phyloP scores from a whole-genome alignment of 2,797 vertebrate genomes.

The Trematocara caparti region DNA sequence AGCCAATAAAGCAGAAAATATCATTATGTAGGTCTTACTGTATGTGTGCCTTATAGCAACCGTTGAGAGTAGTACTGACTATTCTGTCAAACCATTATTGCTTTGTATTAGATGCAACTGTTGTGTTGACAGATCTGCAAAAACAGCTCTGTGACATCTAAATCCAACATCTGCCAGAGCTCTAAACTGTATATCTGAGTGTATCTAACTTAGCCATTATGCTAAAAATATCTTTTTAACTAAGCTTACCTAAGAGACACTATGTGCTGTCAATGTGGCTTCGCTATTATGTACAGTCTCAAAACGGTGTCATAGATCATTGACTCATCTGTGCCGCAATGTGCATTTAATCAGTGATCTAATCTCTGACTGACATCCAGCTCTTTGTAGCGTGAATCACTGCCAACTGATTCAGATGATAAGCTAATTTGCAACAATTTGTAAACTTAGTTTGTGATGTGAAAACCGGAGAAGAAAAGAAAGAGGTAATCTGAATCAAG shows the following conservation, averaged over 20 bases:
- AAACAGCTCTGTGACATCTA: neutral
- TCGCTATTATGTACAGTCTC: neutral
- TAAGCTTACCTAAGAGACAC: neutral
- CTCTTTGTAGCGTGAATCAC: conserved; percentile 35
- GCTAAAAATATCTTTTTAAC: neutral
- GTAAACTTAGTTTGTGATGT: neutral
- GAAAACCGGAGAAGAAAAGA: neutral
- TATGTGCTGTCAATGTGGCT: neutral
- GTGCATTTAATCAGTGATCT: conserved; percentile 18
- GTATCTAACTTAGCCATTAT: neutral
- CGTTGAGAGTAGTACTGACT: neutral
- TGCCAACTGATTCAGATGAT: conserved; percentile 2
- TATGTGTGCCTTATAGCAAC: neutral
- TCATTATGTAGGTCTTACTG: neutral
- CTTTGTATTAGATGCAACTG: neutral
- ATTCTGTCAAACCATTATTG: neutral
- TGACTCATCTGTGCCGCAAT: conserved; percentile 25
- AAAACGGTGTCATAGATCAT: conserved; percentile 17
- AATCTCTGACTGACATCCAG: conserved; percentile 43
- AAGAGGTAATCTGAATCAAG: neutral
- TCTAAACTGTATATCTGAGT: neutral
- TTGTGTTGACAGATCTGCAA: neutral
- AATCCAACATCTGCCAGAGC: neutral
- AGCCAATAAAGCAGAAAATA: neutral
- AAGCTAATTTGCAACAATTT: neutral